Conservation (phyloP, 1,140 invertebrate species). For the Meloidogyne chitwoodi region DNA sequence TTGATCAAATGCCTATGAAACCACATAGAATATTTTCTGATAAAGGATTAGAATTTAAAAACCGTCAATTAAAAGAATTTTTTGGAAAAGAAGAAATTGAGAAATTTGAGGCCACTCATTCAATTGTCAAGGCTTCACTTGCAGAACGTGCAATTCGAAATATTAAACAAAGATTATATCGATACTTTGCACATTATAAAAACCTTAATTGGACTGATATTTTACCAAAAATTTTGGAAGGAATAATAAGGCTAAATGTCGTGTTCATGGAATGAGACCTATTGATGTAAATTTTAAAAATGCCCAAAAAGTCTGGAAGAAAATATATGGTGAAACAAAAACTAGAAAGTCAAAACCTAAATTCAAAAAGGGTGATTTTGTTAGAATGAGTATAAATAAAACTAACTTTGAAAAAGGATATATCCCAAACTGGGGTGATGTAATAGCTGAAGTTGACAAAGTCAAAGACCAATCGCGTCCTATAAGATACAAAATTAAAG, state of each 20-base stretch:
- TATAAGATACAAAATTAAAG: neutral
- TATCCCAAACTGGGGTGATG: conserved; percentile 11
- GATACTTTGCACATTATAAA: conserved; percentile 34
- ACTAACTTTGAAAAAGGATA: conserved; percentile 4
- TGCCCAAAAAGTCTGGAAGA: conserved; percentile 5
- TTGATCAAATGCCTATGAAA: conserved; percentile 15
- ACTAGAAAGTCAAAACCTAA: neutral
- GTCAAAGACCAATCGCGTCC: conserved; percentile 12
- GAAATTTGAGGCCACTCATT: neutral
- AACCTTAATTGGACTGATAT: conserved; percentile 23
- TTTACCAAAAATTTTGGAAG: conserved; percentile 32
- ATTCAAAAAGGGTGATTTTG: neutral
- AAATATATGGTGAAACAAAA: neutral
- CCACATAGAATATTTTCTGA: conserved; percentile 29
- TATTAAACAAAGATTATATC: conserved; percentile 31
- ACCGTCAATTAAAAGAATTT: conserved; percentile 17
- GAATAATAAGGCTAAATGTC: conserved; percentile 16
- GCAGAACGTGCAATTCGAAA: conserved; percentile 36
- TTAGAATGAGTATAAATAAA: conserved; percentile 3
- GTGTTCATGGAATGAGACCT: conserved; percentile 27
- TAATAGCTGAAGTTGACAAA: neutral
- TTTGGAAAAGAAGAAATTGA: conserved; percentile 31
- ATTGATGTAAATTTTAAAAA: conserved; percentile 15
- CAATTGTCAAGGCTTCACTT: conserved; percentile 26
- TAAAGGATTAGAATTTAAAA: conserved; percentile 29